These are phyloP conservation scores for Aleiodes alternator DNA, from an alignment of 2,888 invertebrate genomes.

Conservation along the genomic window DNA sequence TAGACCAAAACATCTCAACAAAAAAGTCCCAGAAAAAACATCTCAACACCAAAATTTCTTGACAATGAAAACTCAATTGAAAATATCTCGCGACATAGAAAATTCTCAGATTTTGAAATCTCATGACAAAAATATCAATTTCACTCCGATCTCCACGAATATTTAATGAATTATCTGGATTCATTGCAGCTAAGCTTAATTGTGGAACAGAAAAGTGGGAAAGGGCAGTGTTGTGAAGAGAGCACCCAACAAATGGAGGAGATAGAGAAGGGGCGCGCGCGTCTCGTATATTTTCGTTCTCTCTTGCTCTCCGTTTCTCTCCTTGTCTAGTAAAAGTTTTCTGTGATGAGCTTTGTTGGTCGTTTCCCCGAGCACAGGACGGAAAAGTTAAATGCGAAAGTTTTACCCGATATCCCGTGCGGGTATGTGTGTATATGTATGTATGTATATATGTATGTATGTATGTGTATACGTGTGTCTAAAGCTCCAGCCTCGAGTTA, in stretches of 20 bases:
- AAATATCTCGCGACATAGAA: too few species aligned
- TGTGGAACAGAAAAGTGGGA: conserved; percentile 11
- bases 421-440: neutral
- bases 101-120: too few species aligned
- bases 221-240: conserved; percentile 12
- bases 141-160: too few species aligned
- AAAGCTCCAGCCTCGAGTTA: conserved; percentile 20
- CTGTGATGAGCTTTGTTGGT: conserved; percentile 74
- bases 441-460: conserved; percentile 1
- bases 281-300: conserved; percentile 40
- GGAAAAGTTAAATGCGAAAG: conserved; percentile 74
- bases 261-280: conserved; percentile 49
- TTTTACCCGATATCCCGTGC: conserved; percentile 70
- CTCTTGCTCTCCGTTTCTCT: conserved; percentile 53
- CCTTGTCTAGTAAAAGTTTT: conserved; percentile 73
- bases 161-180: conserved; percentile 21
- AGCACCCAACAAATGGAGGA: conserved; percentile 1
- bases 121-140: too few species aligned
- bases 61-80: too few species aligned
- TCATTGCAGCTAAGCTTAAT: conserved; percentile 16
- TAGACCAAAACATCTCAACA: too few species aligned
- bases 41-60: too few species aligned
- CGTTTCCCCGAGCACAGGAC: conserved; percentile 69
- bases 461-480: conserved; percentile 27
- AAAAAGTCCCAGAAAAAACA: too few species aligned